Base-by-base conservation (phyloP, 2,888 invertebrate genomes). In the Glyphotaelius pellucidus region DNA sequence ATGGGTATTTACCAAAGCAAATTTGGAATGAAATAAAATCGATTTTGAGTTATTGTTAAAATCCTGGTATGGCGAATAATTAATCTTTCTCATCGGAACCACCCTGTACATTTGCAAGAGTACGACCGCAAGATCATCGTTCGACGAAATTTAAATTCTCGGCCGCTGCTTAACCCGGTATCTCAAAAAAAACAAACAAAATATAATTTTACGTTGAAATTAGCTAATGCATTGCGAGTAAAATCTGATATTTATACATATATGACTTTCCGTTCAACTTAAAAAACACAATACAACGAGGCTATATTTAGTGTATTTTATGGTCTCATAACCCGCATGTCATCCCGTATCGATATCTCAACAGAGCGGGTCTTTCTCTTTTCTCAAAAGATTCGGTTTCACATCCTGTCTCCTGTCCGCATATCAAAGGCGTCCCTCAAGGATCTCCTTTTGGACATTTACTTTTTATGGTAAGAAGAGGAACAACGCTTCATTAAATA, bases 321-420 rank as follows among this genome's bases (percentile, higher is more conserved):
- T 9, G 67, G 67, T 67, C 67, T 25, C 25, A 67, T 67, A 67
- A 19, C 83, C 83, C 35, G 83, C 35, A 83, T 83, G 83, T 83
- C 83, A n/a, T 83, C 83, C 25, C 83, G 25, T 83, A 83, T 83
- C 83, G 83, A 83, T 83, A 83, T 35, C 83, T 83, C 25, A 5
- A 25, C 25, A 11, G 35, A 83, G 35, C 32, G 35, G 15, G 25
- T 32, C 32, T 32, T 19, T 32, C 35, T 83, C 32, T 38, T 83
- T 31, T 83, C 83, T 83, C 83, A 83, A 83, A 83, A 32, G 83
- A 35, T 83, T 83, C 83, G 83, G 83, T 83, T 83, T 83, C 83
- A 83, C 83, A 38, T 83, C 83, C 83, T 35, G 83, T 83, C 83
- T 67, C 67, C 67, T 67, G 67, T 67, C 25, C 67, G 67, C 67